phyloP scores from a whole-genome alignment of 1,140 invertebrate species.

The Alviniconcha marisindica region DNA sequence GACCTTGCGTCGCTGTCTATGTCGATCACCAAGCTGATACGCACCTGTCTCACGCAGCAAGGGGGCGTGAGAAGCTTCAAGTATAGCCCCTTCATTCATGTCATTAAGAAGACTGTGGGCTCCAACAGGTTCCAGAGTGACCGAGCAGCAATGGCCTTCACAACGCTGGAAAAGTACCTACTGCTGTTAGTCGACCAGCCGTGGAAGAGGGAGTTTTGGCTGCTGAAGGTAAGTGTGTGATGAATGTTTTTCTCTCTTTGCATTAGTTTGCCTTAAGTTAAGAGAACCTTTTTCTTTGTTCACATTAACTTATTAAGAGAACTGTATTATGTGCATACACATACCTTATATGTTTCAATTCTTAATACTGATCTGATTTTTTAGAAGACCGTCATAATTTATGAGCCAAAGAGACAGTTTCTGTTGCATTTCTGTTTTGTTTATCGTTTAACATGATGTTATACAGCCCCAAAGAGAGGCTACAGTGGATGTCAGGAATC shows the following conservation, averaged over 20 bases:
- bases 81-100: conserved; percentile 34
- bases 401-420: no score
- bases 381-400: no score
- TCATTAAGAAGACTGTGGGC: conserved; percentile 45
- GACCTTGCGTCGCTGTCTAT: background rate
- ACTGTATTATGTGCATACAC: no score
- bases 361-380: no score
- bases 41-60: conserved; percentile 26
- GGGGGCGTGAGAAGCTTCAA: conserved; percentile 39
- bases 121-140: conserved; percentile 35
- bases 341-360: no score
- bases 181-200: conserved; percentile 51
- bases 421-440: no score
- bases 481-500: no score
- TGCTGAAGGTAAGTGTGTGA: conserved; percentile 50
- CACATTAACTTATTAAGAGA: no score
- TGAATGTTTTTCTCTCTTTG: background rate
- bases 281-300: no score
- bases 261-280: no score
- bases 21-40: conserved; percentile 24
- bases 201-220: conserved; percentile 59
- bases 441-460: no score
- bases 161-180: conserved; percentile 56
- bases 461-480: no score
- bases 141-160: conserved; percentile 49